A percentile compares a stretch with the other conserved stretches of the same genome.
Evolutionary conservation across 2,113 vertebrate genomes (phyloP).

Genomic region (Excalfactoria chinensis): DNA sequence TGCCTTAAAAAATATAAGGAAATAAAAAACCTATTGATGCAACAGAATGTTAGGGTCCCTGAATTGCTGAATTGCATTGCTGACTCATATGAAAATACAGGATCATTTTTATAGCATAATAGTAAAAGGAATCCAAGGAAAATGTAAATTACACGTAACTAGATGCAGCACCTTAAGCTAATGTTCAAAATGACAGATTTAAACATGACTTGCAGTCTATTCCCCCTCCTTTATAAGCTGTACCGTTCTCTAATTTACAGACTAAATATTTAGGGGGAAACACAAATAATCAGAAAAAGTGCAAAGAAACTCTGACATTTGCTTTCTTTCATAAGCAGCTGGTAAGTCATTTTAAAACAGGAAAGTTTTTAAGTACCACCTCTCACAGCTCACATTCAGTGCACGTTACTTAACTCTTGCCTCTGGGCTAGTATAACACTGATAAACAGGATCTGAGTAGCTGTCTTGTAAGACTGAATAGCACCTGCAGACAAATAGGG

Average conservation of each 20-base stretch:
- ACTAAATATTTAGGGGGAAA: neutral
- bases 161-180: neutral
- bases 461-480: neutral
- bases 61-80: constrained; percentile 15
- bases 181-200: neutral
- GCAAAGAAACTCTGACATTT: neutral
- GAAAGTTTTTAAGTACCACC: accelerated
- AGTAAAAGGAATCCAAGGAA: neutral
- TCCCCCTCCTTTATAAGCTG: neutral
- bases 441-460: constrained; percentile 38
- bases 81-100: constrained; percentile 15
- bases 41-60: neutral
- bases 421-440: constrained; percentile 13
- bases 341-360: neutral
- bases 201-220: neutral
- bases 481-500: neutral
- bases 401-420: neutral
- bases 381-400: neutral
- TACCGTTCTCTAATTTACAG: neutral
- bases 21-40: neutral
- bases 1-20: neutral
- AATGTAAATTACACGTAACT: neutral
- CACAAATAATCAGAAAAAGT: neutral
- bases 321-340: neutral
- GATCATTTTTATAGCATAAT: neutral